Conservation (phyloP, 1,140 invertebrate genomes). For the Caenorhabditis latens region DNA sequence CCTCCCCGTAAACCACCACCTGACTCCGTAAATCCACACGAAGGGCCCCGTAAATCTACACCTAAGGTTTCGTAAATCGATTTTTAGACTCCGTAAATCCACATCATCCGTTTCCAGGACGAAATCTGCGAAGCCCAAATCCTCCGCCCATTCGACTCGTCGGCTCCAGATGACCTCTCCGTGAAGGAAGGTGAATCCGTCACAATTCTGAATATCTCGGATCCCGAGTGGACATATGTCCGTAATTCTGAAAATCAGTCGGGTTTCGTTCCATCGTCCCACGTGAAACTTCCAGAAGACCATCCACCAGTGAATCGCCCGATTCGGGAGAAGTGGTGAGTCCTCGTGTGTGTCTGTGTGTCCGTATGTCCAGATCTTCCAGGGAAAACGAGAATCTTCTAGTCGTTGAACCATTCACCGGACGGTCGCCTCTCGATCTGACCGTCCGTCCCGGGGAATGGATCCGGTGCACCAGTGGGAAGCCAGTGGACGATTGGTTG, state of each 20-base stretch:
- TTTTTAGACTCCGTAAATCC: not conserved
- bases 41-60: too few relatives aligned
- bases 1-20: too few relatives aligned
- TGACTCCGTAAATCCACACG: too few relatives aligned
- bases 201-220: slow-evolving; percentile 12
- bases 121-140: slow-evolving; percentile 29
- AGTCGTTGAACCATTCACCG: not conserved
- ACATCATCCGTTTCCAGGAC: not conserved
- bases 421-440: not conserved
- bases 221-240: slow-evolving; percentile 13
- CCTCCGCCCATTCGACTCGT: not conserved
- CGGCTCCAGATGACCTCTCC: not conserved
- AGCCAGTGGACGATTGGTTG: slow-evolving; percentile 21
- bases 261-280: not conserved
- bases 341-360: too few relatives aligned
- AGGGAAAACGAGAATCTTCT: slow-evolving; percentile 43
- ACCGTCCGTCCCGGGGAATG: slow-evolving; percentile 30
- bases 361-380: not conserved
- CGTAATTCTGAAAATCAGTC: slow-evolving; percentile 36
- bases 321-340: slow-evolving; percentile 1
- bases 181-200: slow-evolving; percentile 1
- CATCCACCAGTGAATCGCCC: not conserved
- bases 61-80: too few relatives aligned
- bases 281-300: not conserved
- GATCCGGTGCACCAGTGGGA: not conserved